phyloP scores from a whole-genome alignment of 1,140 invertebrate species.

The Melanaphis sacchari region DNA sequence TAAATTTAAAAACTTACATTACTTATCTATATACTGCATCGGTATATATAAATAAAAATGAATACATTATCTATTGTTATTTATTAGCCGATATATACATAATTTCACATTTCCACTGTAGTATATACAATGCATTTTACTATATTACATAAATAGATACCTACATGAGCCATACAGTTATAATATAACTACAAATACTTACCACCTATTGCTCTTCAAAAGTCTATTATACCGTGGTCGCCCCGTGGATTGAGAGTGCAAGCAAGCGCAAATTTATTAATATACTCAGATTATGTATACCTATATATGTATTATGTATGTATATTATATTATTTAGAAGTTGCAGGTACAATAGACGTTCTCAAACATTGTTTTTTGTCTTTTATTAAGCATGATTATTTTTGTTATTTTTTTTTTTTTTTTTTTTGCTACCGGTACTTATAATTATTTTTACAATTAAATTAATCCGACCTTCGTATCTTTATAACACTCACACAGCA shows the following conservation, averaged over 20 bases:
- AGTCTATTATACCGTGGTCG: neutral
- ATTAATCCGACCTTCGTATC: conserved; percentile 42
- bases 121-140: neutral
- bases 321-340: neutral
- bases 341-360: neutral
- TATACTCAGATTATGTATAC: neutral
- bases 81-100: neutral
- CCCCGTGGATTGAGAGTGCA: neutral
- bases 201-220: neutral
- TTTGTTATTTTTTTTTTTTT: neutral
- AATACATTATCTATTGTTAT: neutral
- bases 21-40: too few species aligned
- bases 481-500: conserved; percentile 29
- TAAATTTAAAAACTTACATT: too few species aligned
- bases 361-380: neutral
- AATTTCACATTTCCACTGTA: neutral
- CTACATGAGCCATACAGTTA: neutral
- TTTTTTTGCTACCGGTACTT: neutral
- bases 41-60: too few species aligned
- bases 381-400: neutral
- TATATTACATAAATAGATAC: neutral
- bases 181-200: neutral
- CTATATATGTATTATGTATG: neutral
- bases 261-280: neutral
- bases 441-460: conserved; percentile 47